Evolutionary conservation across 2,888 invertebrate species (phyloP), one percentile per base, ranked within the genome.

Genomic region (Agonopterix subpropinquella): DNA sequence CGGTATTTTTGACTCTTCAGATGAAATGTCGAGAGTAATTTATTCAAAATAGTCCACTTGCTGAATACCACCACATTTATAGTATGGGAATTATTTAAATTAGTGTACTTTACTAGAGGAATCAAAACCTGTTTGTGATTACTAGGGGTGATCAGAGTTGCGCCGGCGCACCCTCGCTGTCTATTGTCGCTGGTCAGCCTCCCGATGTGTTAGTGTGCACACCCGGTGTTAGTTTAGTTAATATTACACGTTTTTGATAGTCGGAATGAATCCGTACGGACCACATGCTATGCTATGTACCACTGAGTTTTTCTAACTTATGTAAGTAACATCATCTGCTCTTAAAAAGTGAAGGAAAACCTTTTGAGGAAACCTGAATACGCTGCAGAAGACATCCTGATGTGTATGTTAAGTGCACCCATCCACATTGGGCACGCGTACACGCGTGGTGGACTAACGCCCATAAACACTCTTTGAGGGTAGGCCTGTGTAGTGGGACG

Each of bases 61-160:
- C 35, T 35, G 11, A 11, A 42, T 42, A n/a, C 7, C 28, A 28
- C 28, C 28, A 28, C 28, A 28, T 28, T 5, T 7, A 28, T 4
- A 28, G 28, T 28, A 56, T 71, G 73, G 67, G 81, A 82, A 82
- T 77, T 80, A 84, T 85, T 75, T 57, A 76, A 80, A 83, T 80
- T 65, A 79, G 73, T 79, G 79, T 80, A 82, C 80, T 79, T 74
- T 58, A 50, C 42, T 28, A 28, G 28, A 28, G 13, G 44, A 7
- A 11, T n/a, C 47, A 48, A 62, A 80, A 85, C 85, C 81, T 73
- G 85, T 81, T 78, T 57, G 39, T 39, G 53, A 54, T 57, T 56
- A 53, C 52, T 56, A 52, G 60, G 66, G 73, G 73, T 71, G 55
- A 54, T 58, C 75, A 70, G 62, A 60, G 54, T 51, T 47, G 35